These are phyloP conservation scores for Petrophora chlorosata DNA, from an alignment of 2,888 invertebrate genomes.

Conservation along the genomic window DNA sequence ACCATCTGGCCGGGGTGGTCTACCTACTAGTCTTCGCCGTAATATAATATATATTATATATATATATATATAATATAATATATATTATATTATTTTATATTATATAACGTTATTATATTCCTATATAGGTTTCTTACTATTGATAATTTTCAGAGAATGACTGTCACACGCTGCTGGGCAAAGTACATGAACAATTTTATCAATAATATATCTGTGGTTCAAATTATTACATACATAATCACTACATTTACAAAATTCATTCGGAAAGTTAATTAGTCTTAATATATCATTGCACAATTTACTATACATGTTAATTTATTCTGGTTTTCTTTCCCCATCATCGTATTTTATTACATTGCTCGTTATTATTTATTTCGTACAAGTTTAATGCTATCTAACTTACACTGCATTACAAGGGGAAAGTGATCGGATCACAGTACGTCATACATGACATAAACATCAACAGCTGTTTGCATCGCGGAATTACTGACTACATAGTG, in stretches of 20 bases:
- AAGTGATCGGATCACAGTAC: not conserved
- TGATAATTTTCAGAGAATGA: not conserved
- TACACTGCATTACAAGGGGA: not conserved
- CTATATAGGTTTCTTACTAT: not conserved
- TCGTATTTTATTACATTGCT: not conserved
- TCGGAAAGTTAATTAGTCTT: not conserved
- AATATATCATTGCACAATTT: not conserved
- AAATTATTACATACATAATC: not conserved
- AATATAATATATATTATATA: too few relatives aligned
- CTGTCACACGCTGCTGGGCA: not conserved
- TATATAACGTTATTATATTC: too few relatives aligned
- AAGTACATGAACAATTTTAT: not conserved
- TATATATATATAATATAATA: too few relatives aligned
- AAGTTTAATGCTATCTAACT: not conserved
- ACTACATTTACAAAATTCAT: not conserved
- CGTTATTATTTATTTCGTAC: not conserved
- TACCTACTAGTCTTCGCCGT: too few relatives aligned
- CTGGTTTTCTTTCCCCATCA: not conserved
- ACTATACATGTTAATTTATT: not conserved
- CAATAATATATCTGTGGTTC: not conserved
- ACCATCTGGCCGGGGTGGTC: too few relatives aligned
- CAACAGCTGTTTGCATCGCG: not conserved
- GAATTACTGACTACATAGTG: not conserved
- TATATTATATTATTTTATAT: too few relatives aligned
- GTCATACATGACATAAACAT: not conserved